Base-by-base conservation (phyloP, 2,888 invertebrate species). In the Torymus texanus region DNA sequence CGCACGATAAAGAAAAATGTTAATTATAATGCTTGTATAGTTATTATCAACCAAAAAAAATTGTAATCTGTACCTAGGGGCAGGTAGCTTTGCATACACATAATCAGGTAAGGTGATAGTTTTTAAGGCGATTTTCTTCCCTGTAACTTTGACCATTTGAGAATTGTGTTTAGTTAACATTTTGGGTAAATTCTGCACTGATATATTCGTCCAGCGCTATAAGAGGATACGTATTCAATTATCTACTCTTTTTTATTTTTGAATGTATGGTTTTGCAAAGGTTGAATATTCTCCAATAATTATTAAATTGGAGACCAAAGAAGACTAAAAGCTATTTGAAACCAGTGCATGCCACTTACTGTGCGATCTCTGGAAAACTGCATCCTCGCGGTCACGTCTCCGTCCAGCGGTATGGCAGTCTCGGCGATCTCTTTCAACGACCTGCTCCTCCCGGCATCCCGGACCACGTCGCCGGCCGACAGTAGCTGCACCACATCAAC, bases 111-210 rank as follows among this genome's bases (percentile, higher is more conserved):
- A 61, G 2, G 55, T 74, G 2, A 93, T 83, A 84, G 91, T 89
- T 18, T 87, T 85, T 2, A 85, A 84, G 82, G 93, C 91, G 3
- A 83, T 85, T 85, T 93, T 94, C 59, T 82, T 83, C 10, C 92
- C 93, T 29, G 89, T 88, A 67, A 94, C 89, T 12, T 90, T 82
- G 85, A 92, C 91, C 50, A 90, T 87, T 2, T 90, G 85, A 1
- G 84, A 84, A 81, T 91, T 90, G 21, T 89, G 88, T 72, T 88
- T 87, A 3, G 84, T 84, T 21, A 88, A 56, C 85, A 85, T 87
- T 24, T 83, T 84, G 2, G 92, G 87, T 83, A 92, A 91, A 41
- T 89, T 86, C 50, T 88, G 84, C 13, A 92, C 83, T 81, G 91
- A 90, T 13, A 91, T 83, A 0, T 88, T 89, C 82, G 91, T 92